Base-by-base conservation (phyloP, 53 echinoderm and acorn worm species). In the Astropecten irregularis region DNA sequence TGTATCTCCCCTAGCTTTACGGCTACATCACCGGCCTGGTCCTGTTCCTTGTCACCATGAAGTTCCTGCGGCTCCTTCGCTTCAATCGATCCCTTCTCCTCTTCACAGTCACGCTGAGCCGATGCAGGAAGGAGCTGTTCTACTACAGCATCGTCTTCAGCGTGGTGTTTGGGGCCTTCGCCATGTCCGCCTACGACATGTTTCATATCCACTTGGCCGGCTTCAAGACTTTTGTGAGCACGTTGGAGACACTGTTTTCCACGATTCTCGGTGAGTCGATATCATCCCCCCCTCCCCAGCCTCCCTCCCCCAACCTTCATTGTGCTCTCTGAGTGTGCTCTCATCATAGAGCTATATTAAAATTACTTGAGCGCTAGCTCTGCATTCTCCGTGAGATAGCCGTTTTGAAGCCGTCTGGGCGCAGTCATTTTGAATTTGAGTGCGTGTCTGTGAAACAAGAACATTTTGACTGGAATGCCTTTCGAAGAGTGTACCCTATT, bases 261-360 rank as follows among this genome's bases (percentile, higher is more conserved):
- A 92, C 94, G 3, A 82, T 96, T 38, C 89, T 96, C n/a, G 97
- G 97, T 96, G 72, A 82, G 96, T 51, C 4, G n/a, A n/a, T n/a
- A n/a, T n/a, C n/a, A n/a, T n/a, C n/a, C n/a, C n/a, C n/a, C n/a
- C n/a, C n/a, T n/a, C n/a, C n/a, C n/a, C n/a, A n/a, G n/a, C n/a
- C n/a, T n/a, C n/a, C n/a, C n/a, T n/a, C n/a, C n/a, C n/a, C n/a
- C n/a, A n/a, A n/a, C n/a, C n/a, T n/a, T n/a, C n/a, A n/a, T n/a
- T n/a, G n/a, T n/a, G n/a, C n/a, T n/a, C n/a, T n/a, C n/a, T n/a
- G n/a, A n/a, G n/a, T n/a, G n/a, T n/a, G n/a, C n/a, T n/a, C n/a
- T n/a, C n/a, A n/a, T n/a, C n/a, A n/a, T n/a, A n/a, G n/a, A n/a
- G n/a, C n/a, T n/a, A n/a, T n/a, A n/a, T n/a, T n/a, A n/a, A n/a